These are phyloP conservation scores for Barypeithes pellucidus DNA, from an alignment of 2,888 invertebrate species.

Conservation along the genomic window DNA sequence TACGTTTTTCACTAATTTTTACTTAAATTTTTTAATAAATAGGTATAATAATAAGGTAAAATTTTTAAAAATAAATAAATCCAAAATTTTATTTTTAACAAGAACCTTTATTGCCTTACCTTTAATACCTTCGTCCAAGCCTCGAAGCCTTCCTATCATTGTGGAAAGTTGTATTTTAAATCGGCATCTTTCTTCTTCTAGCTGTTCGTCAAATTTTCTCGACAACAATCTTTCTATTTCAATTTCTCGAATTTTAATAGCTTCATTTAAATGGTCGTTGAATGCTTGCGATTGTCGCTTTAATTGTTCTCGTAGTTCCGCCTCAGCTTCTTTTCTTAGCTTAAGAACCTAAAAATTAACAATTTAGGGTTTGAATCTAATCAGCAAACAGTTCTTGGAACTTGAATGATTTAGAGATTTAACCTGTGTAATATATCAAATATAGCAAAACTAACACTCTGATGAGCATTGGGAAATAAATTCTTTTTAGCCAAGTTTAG, in stretches of 20 bases:
- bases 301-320: constrained; percentile 83
- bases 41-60: too few relatives aligned
- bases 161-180: constrained; percentile 82
- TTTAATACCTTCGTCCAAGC: constrained; percentile 84
- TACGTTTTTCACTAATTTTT: too few relatives aligned
- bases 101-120: constrained; percentile 74
- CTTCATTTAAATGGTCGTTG: constrained; percentile 84
- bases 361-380: not conserved
- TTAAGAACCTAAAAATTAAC: constrained; percentile 74
- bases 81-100: too few relatives aligned
- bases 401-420: too few relatives aligned
- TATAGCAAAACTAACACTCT: too few relatives aligned
- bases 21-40: too few relatives aligned
- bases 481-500: too few relatives aligned
- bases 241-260: constrained; percentile 73
- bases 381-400: too few relatives aligned
- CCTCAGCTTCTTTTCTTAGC: constrained; percentile 79
- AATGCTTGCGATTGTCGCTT: constrained; percentile 91
- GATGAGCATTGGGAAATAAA: too few relatives aligned
- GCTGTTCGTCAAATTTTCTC: constrained; percentile 78
- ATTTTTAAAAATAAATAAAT: too few relatives aligned
- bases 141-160: constrained; percentile 82
- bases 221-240: constrained; percentile 73
- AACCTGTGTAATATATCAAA: too few relatives aligned
- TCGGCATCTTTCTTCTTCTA: constrained; percentile 78